Evolutionary conservation across 2,113 vertebrate genomes (phyloP).

Genomic region (Athene cunicularia): DNA sequence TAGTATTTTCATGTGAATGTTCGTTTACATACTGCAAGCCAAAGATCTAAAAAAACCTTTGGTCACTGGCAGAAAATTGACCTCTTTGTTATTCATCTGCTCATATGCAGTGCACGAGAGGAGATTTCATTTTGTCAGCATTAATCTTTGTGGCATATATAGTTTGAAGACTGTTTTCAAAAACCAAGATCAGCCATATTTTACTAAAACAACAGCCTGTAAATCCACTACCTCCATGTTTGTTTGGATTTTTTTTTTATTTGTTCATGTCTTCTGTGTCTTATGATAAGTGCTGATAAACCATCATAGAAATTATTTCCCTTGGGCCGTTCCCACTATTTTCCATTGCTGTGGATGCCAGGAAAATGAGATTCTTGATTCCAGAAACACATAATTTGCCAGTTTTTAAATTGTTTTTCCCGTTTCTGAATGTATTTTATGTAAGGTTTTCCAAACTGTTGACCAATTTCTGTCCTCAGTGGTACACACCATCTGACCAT

Average conservation of each 20-base stretch:
- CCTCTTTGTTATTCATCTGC: neutral
- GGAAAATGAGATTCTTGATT: neutral
- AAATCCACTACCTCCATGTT: neutral
- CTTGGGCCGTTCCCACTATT: neutral
- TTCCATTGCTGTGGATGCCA: neutral
- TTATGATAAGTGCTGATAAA: neutral
- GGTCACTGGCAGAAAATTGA: neutral
- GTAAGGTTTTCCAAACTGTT: neutral
- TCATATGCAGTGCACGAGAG: neutral
- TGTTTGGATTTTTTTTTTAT: neutral
- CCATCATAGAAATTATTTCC: neutral
- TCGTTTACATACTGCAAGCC: neutral
- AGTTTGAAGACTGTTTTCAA: neutral
- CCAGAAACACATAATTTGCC: neutral
- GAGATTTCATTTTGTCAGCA: neutral
- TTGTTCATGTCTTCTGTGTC: neutral
- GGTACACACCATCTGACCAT: neutral
- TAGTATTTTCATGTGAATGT: neutral
- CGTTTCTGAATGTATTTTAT: neutral
- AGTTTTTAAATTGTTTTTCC: neutral
- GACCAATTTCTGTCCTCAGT: neutral
- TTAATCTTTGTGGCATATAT: neutral
- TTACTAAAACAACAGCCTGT: neutral
- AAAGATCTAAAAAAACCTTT: neutral
- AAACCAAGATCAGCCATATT: neutral